Evolutionary conservation across 2,113 vertebrate genomes (phyloP).

Genomic region (Malurus elegans): DNA sequence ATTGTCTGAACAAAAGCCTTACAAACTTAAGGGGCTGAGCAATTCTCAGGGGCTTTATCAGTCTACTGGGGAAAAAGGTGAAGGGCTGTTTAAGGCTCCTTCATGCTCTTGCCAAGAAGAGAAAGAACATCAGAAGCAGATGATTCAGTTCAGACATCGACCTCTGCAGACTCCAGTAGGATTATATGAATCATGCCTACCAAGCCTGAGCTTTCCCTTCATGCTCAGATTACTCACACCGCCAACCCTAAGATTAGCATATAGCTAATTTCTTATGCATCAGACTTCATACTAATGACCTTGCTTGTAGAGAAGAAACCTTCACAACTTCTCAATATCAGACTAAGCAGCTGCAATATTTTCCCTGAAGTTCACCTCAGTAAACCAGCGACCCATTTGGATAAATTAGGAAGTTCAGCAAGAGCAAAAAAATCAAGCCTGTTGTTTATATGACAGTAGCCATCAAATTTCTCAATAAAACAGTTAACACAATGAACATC

Average conservation of each 20-base stretch:
- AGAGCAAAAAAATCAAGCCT: background rate
- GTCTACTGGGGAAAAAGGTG: background rate
- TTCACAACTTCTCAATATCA: background rate
- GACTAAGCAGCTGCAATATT: background rate
- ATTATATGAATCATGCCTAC: conserved; percentile 15
- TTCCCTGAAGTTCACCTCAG: background rate
- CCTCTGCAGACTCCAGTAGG: conserved; percentile 12
- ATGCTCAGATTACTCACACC: conserved; percentile 14
- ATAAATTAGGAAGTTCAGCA: background rate
- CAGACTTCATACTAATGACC: background rate
- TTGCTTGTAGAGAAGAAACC: background rate
- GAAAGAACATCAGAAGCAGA: background rate
- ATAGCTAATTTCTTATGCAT: background rate
- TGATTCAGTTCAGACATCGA: conserved; percentile 11
- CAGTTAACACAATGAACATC: background rate
- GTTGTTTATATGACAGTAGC: background rate
- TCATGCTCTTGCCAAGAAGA: background rate
- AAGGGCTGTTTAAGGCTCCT: background rate
- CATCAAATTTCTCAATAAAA: background rate
- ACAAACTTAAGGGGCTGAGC: background rate
- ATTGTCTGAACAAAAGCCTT: background rate
- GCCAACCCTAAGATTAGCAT: background rate
- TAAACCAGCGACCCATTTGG: background rate
- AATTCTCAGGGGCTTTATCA: background rate
- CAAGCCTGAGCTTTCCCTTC: background rate